Base-by-base conservation (phyloP, 1,140 invertebrate species). In the Idris sp. region DNA sequence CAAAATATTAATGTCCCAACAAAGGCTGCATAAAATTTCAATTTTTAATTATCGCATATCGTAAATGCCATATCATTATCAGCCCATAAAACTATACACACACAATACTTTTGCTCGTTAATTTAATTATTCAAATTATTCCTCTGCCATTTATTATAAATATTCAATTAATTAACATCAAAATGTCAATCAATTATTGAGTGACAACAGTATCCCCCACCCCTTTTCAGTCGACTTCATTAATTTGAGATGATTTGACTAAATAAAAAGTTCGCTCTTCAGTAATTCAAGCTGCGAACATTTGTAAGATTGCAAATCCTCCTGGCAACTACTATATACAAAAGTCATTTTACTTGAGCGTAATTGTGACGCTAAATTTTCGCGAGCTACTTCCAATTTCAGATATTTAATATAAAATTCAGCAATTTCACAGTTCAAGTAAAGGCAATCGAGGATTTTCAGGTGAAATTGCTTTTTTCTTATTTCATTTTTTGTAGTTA, bases 361-460 rank as follows among this genome's bases (percentile, higher is more conserved):
- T 62, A 58, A 73, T 54, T 56, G 31, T 69, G 46, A 46, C 44
- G 30, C 8, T 2, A 48, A 59, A 69, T 48, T 51, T 43, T 43
- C 40, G 10, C 7, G 14, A 8, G 19, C 5, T 18, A 16, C 8
- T 72, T 25, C 14, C 13, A 51, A 51, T 64, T 28, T 3, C 46
- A 28, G 53, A 53, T 61, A 67, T 71, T 71, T 65, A 69, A 64
- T 56, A 67, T 53, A n/a, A 59, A 75, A 75, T 59, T 41, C 54
- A 53, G 18, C 46, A 48, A 44, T 67, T 76, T 62, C 30, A 26
- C 40, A 41, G 19, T 22, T n/a, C 40, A 38, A 38, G 71, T n/a
- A 58, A 15, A 72, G 71, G 72, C 71, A 74, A 74, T 72, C 67
- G 61, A 30, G 40, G 38, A 61, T 64, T 31, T n/a, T n/a, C n/a